These are phyloP conservation scores for Coilia nasus DNA, from an alignment of 2,797 vertebrate species.

Conservation along the genomic window DNA sequence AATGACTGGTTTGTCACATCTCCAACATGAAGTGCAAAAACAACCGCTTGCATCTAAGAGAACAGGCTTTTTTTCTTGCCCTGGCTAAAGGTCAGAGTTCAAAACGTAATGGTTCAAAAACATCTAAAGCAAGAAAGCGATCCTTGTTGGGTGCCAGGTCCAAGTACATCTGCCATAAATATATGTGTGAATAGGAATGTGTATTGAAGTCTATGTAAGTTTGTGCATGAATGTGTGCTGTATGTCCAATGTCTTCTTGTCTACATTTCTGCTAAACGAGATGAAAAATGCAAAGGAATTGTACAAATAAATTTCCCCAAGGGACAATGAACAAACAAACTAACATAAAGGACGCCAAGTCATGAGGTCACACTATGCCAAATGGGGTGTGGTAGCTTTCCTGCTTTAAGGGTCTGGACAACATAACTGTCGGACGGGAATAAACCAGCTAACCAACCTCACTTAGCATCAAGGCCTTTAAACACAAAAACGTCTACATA, in stretches of 20 bases:
- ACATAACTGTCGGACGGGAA: not conserved
- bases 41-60: not conserved
- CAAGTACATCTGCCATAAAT: not conserved
- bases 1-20: not conserved
- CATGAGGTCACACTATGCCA: not conserved
- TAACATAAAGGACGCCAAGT: not conserved
- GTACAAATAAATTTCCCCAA: too few species aligned
- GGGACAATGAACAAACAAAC: too few species aligned
- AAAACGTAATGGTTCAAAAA: not conserved
- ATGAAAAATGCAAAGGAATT: too few species aligned
- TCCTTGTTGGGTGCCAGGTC: not conserved
- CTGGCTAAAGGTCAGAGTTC: not conserved
- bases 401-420: not conserved
- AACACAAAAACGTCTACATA: not conserved
- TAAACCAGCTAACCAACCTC: not conserved
- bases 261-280: too few species aligned
- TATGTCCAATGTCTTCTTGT: too few species aligned
- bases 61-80: not conserved
- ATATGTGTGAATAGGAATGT: too few species aligned
- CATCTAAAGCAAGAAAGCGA: not conserved
- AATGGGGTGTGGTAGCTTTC: not conserved
- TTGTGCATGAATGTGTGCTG: too few species aligned
- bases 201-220: too few species aligned
- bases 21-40: not conserved
- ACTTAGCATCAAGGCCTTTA: not conserved